Base-by-base conservation (phyloP, 1,140 invertebrate species). In the Hylaeus volcanicus region DNA sequence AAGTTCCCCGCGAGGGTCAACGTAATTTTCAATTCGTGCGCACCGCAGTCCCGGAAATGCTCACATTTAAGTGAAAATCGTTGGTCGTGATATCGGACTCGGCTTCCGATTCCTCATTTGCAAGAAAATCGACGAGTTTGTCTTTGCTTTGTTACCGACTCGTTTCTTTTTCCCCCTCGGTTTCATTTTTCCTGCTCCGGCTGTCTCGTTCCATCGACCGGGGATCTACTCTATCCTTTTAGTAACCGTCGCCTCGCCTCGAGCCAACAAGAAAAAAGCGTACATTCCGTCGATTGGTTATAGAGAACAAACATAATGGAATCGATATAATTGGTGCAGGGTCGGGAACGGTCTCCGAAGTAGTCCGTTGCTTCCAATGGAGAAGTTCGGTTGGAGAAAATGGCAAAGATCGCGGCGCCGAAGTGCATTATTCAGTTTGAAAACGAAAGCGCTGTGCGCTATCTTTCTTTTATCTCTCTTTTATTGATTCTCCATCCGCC, bases 311-410 rank as follows among this genome's bases (percentile, higher is more conserved):
- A 82, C 80, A 72, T 66, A 82, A 85, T 75, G 71, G 66, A 70
- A 86, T 85, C 84, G 84, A 86, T 85, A 71, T 85, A 86, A 86
- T 82, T 86, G 80, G 86, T 70, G 85, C 72, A 61, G 60, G 37
- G 61, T 58, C 53, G 15, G 43, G n/a, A 5, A 37, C 26, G 15
- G 56, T 64, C 55, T 55, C 55, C 55, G 14, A 12, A 5, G 79
- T 51, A 74, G 69, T 8, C 60, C 37, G 43, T 26, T 15, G 43
- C 69, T 71, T 69, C 51, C 71, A 45, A 68, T 6, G n/a, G 75
- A 55, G 56, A 82, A 79, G 74, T 79, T 68, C 74, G 71, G 82
- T 82, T 70, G 51, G 71, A 53, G 71, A 55, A 72, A 86, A 86
- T 69, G 85, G 69, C 83, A 70, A 74, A 74, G 73, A 84, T 86